Evolutionary conservation across 2,113 vertebrate genomes (phyloP).

Genomic region (Edolisoma coerulescens): DNA sequence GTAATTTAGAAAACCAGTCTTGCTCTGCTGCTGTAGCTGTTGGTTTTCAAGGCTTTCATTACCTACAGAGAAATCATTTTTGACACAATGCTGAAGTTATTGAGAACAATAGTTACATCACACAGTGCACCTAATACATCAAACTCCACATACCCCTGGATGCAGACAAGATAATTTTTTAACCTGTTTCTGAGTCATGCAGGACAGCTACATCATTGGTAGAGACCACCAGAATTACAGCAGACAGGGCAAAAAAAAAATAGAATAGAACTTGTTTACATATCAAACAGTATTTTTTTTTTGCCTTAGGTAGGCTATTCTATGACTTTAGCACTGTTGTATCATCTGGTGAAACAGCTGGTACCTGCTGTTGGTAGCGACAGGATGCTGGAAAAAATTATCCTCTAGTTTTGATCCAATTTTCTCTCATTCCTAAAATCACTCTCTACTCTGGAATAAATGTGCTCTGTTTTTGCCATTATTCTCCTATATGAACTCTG

Average conservation of each 20-base stretch:
- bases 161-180: background rate
- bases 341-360: background rate
- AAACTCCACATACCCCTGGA: background rate
- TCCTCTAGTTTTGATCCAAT: background rate
- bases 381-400: background rate
- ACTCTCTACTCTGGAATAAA: background rate
- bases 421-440: background rate
- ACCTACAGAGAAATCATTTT: constrained; percentile 11
- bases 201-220: background rate
- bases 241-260: background rate
- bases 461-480: background rate
- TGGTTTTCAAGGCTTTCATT: constrained; percentile 33
- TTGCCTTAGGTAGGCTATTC: background rate
- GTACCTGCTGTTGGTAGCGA: background rate
- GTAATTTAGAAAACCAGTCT: constrained; percentile 9
- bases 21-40: background rate
- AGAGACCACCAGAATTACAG: background rate
- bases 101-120: background rate
- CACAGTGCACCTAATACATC: background rate
- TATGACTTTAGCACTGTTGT: background rate
- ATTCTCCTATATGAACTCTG: background rate
- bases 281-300: background rate
- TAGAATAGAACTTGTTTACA: background rate
- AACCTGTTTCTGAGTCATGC: background rate
- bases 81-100: background rate